Conservation (phyloP, 2,113 vertebrate genomes). For the Arizona elegans region DNA sequence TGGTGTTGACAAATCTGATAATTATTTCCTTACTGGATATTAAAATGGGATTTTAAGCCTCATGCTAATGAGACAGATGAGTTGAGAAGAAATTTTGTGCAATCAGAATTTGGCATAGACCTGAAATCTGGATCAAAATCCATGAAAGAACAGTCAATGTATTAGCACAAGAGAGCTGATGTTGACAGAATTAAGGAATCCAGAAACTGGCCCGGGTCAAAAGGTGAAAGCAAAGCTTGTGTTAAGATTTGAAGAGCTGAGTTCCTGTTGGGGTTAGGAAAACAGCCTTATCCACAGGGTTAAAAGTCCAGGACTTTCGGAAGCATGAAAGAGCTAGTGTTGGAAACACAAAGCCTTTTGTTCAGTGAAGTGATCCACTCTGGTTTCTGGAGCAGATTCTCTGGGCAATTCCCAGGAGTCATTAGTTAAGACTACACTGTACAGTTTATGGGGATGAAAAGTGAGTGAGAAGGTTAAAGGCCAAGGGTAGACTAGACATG, state of each 20-base stretch:
- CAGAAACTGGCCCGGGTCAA: accelerated
- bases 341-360: slow-evolving; percentile 14
- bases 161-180: neutral
- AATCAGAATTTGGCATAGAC: neutral
- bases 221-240: slow-evolving; percentile 41
- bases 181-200: slow-evolving; percentile 7
- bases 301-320: slow-evolving; percentile 29
- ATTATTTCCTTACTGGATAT: neutral
- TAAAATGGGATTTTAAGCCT: too few relatives aligned
- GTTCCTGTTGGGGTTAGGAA: slow-evolving; percentile 1
- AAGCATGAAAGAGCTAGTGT: slow-evolving; percentile 6
- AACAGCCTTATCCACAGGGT: neutral
- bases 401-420: neutral
- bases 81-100: neutral
- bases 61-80: neutral
- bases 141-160: neutral
- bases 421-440: slow-evolving; percentile 20
- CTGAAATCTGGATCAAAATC: neutral
- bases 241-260: slow-evolving; percentile 46
- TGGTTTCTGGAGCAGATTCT: neutral
- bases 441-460: neutral
- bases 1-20: neutral
- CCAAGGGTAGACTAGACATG: neutral
- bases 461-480: neutral
- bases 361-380: slow-evolving; percentile 18